Evolutionary conservation across 2,113 vertebrate species (phyloP).

Genomic region (Egretta garzetta): DNA sequence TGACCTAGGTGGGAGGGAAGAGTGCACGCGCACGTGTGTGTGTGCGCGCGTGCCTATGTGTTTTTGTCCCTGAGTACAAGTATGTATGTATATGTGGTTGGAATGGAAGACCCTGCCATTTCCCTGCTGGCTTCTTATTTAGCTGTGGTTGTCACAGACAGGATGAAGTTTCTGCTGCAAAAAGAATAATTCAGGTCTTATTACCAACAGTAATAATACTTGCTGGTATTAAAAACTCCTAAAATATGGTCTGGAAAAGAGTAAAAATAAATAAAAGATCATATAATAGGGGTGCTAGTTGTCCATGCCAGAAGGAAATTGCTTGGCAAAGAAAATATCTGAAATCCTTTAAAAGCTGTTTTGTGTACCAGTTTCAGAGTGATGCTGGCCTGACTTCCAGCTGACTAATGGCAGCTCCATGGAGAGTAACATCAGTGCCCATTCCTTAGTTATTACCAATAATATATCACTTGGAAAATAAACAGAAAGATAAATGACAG

Average conservation of each 20-base stretch:
- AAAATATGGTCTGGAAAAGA: constrained; percentile 27
- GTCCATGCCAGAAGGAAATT: constrained; percentile 56
- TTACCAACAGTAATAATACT: background rate
- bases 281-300: background rate
- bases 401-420: constrained; percentile 19
- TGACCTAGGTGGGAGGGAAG: background rate
- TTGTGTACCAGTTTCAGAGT: background rate
- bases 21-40: background rate
- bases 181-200: background rate
- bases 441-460: constrained; percentile 63
- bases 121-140: background rate
- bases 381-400: background rate
- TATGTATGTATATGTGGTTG: background rate
- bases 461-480: constrained; percentile 60
- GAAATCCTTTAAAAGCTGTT: constrained; percentile 31
- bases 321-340: constrained; percentile 43
- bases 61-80: background rate
- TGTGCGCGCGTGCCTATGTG: background rate
- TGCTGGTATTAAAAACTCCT: background rate
- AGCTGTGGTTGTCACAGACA: background rate
- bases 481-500: constrained; percentile 70
- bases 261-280: background rate
- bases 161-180: constrained; percentile 19
- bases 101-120: background rate
- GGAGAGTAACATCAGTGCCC: constrained; percentile 4